Conservation (phyloP, 2,113 vertebrate genomes). For the Aptenodytes patagonicus region DNA sequence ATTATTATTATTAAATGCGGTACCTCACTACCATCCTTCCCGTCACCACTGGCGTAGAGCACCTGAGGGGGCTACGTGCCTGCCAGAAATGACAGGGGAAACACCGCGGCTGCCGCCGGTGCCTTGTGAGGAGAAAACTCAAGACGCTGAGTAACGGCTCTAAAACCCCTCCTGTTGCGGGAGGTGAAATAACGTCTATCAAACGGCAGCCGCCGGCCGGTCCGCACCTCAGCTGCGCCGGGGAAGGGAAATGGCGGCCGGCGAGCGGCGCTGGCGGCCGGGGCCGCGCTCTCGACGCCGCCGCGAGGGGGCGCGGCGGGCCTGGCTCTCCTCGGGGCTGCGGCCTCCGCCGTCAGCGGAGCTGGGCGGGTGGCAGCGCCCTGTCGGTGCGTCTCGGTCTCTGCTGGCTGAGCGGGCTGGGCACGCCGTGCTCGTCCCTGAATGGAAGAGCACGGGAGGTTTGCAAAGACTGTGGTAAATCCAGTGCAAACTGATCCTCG, state of each 20-base stretch:
- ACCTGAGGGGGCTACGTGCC: rapidly evolving
- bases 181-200: too few relatives aligned
- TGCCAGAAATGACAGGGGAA: not conserved
- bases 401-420: not conserved
- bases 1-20: not conserved
- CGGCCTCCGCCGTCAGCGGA: not conserved
- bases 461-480: not conserved
- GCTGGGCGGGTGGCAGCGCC: not conserved
- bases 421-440: rapidly evolving
- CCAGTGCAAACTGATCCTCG: not conserved
- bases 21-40: not conserved
- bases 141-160: not conserved
- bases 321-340: not conserved
- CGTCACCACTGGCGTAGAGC: rapidly evolving
- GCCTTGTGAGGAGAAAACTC: not conserved
- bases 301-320: not conserved
- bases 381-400: too few relatives aligned
- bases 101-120: not conserved
- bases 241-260: not conserved
- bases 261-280: not conserved
- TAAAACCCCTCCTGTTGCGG: not conserved
- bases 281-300: not conserved
- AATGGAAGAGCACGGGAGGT: too few relatives aligned
- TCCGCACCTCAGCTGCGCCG: not conserved
- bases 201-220: not conserved